Evolutionary conservation across 2,797 vertebrate genomes (phyloP), one percentile per base, ranked within the genome.

Genomic region (Hozukius guyotensis): DNA sequence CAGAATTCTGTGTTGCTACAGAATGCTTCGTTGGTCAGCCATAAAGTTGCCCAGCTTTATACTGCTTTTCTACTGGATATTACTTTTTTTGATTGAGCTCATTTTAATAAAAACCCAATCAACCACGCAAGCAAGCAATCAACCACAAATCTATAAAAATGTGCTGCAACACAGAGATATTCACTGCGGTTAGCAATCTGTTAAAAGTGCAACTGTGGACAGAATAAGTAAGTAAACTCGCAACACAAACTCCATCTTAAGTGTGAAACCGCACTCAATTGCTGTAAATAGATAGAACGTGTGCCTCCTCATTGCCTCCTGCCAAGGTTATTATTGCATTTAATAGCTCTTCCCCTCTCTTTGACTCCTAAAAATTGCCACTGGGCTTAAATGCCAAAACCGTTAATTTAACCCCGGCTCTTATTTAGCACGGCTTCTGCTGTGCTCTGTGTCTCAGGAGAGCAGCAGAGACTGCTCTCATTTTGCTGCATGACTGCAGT

Each of bases 401-500:
- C 8, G 66, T 79, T 83, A 84, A 90, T 92, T 71, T 66, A 62
- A 53, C 77, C 81, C 65, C n/a, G n/a, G 71, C 67, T 87, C 46
- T 84, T 81, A 71, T 89, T 92, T 80, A 76, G 81, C 62, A 55
- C 49, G n/a, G 79, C 78, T 80, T 77, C 81, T 85, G 85, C 84
- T 87, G 42, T 73, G 76, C 22, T 0, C 77, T n/a, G 82, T 11
- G 85, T 89, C 89, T 87, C 82, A 4, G 84, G 85, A 68, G 88
- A 90, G 87, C 81, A 55, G 77, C 57, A 82, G 81, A 75, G 79
- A 83, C 55, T 57, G 89, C 80, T 91, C 86, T 85, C 68, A 31
- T 87, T 92, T 88, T 93, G 91, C 90, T 93, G 92, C 91, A 93
- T 90, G 92, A 88, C 92, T 93, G 93, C 90, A 78, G 91, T 71